Evolutionary conservation across 2,797 vertebrate species (phyloP).

Genomic region (Anomalospiza imberbis): DNA sequence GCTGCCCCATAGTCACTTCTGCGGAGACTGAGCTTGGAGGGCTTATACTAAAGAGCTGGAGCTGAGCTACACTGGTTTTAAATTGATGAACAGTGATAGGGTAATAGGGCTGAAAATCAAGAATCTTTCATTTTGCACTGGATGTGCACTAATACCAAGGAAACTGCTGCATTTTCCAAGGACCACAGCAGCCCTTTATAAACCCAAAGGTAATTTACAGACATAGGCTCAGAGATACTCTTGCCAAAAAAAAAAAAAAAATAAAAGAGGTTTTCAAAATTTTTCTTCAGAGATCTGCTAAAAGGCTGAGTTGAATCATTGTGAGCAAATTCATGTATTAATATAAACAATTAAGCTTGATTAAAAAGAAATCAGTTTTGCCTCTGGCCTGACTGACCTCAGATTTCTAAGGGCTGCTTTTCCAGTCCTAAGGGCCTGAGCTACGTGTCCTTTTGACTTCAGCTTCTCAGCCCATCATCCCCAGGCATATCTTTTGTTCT

Average conservation of each 20-base stretch:
- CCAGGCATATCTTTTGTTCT: not conserved
- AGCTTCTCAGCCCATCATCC: conserved; percentile 11
- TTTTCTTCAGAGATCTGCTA: not conserved
- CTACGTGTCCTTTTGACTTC: conserved; percentile 45
- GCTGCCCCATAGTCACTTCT: not conserved
- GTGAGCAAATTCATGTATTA: conserved; percentile 7
- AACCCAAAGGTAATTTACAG: not conserved
- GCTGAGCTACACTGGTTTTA: not conserved
- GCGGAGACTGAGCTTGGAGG: not conserved
- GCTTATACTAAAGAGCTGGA: not conserved
- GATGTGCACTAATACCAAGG: not conserved
- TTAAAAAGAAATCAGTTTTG: conserved; percentile 55
- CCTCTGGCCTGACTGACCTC: conserved; percentile 24
- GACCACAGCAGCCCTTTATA: not conserved
- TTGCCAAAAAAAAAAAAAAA: not conserved
- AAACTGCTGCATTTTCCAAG: not conserved
- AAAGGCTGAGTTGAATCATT: not conserved
- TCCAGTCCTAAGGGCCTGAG: conserved; percentile 10
- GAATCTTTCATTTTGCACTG: not conserved
- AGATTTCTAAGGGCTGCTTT: conserved; percentile 26
- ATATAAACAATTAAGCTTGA: conserved; percentile 47
- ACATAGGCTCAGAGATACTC: not conserved
- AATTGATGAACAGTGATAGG: not conserved
- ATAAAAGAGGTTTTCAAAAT: not conserved
- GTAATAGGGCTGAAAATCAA: not conserved